These are phyloP conservation scores for Diaprepes abbreviatus DNA, from an alignment of 2,888 invertebrate species.

Conservation along the genomic window DNA sequence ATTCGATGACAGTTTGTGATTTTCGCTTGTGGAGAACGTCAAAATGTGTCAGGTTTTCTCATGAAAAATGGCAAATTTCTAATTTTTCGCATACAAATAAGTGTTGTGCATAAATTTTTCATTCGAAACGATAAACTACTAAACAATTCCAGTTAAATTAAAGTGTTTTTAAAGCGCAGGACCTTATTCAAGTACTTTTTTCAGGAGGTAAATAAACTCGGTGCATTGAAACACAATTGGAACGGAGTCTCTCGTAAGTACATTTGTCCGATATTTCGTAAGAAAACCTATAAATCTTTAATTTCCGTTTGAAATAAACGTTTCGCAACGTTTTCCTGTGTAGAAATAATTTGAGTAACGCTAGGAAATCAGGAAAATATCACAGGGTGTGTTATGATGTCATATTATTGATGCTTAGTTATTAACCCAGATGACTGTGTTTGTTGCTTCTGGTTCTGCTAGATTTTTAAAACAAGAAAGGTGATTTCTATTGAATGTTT, in stretches of 20 bases:
- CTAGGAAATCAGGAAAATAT: neutral
- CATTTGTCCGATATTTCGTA: conserved; percentile 18
- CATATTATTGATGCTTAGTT: conserved; percentile 6
- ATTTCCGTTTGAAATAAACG: conserved; percentile 4
- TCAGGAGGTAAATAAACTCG: conserved; percentile 19
- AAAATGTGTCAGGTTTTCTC: conserved; percentile 21
- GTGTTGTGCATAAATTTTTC: neutral
- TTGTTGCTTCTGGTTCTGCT: neutral
- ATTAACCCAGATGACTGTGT: conserved; percentile 1
- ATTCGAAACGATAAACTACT: neutral
- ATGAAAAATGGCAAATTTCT: neutral
- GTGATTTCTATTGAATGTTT: neutral
- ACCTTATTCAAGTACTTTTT: conserved; percentile 2
- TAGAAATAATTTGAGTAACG: neutral
- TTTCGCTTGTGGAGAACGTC: conserved; percentile 24
- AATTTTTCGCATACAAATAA: neutral
- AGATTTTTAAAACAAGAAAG: neutral
- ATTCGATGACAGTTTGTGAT: conserved; percentile 19
- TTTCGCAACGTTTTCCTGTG: neutral
- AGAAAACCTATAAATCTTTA: conserved; percentile 3
- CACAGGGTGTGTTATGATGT: conserved; percentile 34
- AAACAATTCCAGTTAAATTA: neutral
- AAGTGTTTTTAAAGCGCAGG: neutral
- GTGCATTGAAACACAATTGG: conserved; percentile 6
- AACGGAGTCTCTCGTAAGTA: conserved; percentile 17